These are phyloP conservation scores for Bombus turneri DNA, from an alignment of 1,140 invertebrate genomes.

Conservation along the genomic window DNA sequence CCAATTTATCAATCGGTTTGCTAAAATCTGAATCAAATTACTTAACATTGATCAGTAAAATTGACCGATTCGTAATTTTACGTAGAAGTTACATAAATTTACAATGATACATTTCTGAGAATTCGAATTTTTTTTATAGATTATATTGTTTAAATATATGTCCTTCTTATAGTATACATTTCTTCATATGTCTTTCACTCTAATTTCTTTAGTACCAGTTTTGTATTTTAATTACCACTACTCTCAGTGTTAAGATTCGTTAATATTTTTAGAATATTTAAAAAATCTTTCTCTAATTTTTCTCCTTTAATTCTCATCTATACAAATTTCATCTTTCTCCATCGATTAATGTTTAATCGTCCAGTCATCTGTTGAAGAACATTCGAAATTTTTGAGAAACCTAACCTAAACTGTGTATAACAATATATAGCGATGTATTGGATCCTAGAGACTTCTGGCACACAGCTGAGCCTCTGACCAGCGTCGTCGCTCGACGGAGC, in stretches of 20 bases:
- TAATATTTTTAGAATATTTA: background rate
- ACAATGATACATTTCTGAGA: background rate
- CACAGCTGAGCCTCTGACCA: constrained; percentile 60
- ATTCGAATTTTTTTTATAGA: background rate
- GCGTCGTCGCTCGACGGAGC: constrained; percentile 45
- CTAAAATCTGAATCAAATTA: background rate
- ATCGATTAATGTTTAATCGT: background rate
- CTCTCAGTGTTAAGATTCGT: too few species aligned
- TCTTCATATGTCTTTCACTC: background rate
- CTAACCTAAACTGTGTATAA: background rate
- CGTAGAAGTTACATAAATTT: background rate
- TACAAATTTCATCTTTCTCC: background rate
- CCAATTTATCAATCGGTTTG: too few species aligned
- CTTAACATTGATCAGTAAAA: background rate
- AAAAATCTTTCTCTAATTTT: background rate
- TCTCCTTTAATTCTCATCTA: background rate
- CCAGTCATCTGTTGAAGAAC: too few species aligned
- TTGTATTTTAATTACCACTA: too few species aligned
- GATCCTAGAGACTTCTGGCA: constrained; percentile 30
- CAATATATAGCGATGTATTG: constrained; percentile 37
- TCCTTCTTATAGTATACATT: background rate
- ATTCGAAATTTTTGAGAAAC: background rate
- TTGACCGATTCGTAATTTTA: background rate
- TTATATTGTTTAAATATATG: too few species aligned
- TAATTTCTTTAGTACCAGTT: background rate